Evolutionary conservation across 2,888 invertebrate species (phyloP), one percentile per base, ranked within the genome.

Genomic region (Pecten maximus): DNA sequence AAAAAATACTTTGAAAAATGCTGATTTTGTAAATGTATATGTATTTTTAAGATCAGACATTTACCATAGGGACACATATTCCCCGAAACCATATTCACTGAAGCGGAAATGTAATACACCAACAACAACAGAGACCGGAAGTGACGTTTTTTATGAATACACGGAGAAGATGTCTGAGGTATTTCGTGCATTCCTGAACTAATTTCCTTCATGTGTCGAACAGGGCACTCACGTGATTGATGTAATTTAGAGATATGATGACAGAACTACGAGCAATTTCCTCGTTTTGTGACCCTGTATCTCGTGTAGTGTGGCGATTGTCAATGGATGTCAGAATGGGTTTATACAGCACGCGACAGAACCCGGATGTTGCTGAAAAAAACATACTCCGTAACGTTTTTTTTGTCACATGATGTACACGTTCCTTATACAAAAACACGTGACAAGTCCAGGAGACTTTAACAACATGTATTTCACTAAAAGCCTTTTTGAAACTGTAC

Each of bases 181-280:
- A 74, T 74, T 28, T 74, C 74, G 74, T 74, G 74, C 74, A 35
- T 28, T 74, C 74, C 28, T 74, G 35, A 74, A 74, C 74, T 74
- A 74, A 74, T 74, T 74, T 74, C 74, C 74, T 74, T 28, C 74
- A 35, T 74, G 23, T 74, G 28, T 10, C 74, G 74, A 74, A 74
- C 74, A 74, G 35, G 74, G 74, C 74, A 12, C 35, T 16, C 12
- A 28, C 3, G 28, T 74, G 74, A 74, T 74, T 28, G 74, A 74
- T 74, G 74, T 74, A 35, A 74, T 74, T 35, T 74, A 74, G 16
- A 74, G 35, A 12, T 74, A 74, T 74, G 74, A 35, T 74, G 74
- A 74, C 74, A 74, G 12, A 35, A 6, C 28, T 74, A 35, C 12
- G 74, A 74, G 74, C 35, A 74, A 74, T 74, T 74, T 74, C 74